Percentiles rank a stretch among this genome's conserved stretches.
Conservation (phyloP, 2,113 vertebrate genomes). For the Xyrauchen texanus region DNA sequence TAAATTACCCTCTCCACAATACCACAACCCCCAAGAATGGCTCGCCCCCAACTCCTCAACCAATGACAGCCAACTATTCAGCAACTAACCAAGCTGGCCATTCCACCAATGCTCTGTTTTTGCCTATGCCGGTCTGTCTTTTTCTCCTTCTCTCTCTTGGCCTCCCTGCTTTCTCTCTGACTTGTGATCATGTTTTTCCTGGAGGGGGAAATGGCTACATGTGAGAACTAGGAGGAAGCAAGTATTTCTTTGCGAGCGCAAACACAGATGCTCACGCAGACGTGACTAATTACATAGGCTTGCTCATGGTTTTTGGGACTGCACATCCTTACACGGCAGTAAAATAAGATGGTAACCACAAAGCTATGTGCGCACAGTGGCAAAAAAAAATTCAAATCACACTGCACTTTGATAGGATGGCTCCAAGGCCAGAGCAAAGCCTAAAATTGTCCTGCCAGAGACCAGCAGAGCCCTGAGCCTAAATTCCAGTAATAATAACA, state of each 20-base stretch:
- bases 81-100: slow-evolving; percentile 57
- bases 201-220: slow-evolving; percentile 48
- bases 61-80: slow-evolving; percentile 64
- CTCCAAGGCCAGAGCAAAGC: slow-evolving; percentile 32
- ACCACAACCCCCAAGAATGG: slow-evolving; percentile 67
- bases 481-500: slow-evolving; percentile 54
- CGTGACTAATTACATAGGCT: slow-evolving; percentile 40
- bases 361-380: slow-evolving; percentile 32
- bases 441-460: slow-evolving; percentile 36
- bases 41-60: slow-evolving; percentile 53
- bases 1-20: slow-evolving; percentile 70
- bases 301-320: slow-evolving; percentile 33
- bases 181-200: slow-evolving; percentile 56
- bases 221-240: slow-evolving; percentile 50
- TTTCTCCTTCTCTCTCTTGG: slow-evolving; percentile 54
- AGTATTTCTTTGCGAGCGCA: slow-evolving; percentile 47
- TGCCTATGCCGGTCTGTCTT: slow-evolving; percentile 39
- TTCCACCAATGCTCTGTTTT: slow-evolving; percentile 19
- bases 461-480: slow-evolving; percentile 25
- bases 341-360: slow-evolving; percentile 38
- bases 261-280: slow-evolving; percentile 52
- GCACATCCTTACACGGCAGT: slow-evolving; percentile 48
- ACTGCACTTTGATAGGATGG: slow-evolving; percentile 12
- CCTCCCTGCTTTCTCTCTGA: slow-evolving; percentile 41
- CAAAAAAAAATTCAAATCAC: slow-evolving; percentile 19